Evolutionary conservation across 1,140 invertebrate species (phyloP).

Genomic region (Neodiprion fabricii): DNA sequence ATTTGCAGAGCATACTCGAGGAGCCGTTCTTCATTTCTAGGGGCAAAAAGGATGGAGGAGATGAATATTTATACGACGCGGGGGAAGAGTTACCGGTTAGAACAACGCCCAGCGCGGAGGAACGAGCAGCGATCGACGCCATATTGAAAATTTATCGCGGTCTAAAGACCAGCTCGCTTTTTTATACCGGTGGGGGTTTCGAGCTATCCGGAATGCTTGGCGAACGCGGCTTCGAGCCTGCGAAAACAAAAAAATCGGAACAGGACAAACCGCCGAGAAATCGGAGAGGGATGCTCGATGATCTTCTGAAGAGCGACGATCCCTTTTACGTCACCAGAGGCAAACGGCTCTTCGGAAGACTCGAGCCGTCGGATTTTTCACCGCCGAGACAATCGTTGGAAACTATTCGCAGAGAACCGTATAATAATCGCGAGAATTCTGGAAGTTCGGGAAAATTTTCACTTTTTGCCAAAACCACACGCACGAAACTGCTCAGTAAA

Average conservation of each 20-base stretch:
- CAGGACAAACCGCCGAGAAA: slow-evolving; percentile 20
- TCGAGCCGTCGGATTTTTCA: no score
- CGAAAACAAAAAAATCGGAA: background rate
- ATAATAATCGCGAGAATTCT: background rate
- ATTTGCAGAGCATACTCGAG: slow-evolving; percentile 32
- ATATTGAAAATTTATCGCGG: no score
- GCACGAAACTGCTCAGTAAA: background rate
- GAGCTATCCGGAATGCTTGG: no score
- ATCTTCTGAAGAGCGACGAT: slow-evolving; percentile 31
- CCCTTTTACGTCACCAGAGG: slow-evolving; percentile 43
- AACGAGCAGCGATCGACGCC: no score
- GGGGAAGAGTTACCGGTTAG: slow-evolving; percentile 11
- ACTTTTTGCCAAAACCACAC: background rate
- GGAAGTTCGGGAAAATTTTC: background rate
- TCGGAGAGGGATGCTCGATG: slow-evolving; percentile 31
- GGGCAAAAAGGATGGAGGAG: slow-evolving; percentile 36
- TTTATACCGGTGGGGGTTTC: no score
- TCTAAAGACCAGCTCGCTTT: no score
- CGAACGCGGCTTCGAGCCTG: no score
- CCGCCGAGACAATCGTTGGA: no score
- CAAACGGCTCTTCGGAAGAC: slow-evolving; percentile 18
- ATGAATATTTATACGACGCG: background rate
- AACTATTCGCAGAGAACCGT: background rate
- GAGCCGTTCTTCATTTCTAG: slow-evolving; percentile 43
- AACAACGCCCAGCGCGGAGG: background rate